Conservation (phyloP, 2,113 vertebrate genomes). For the Gorsachius goisagi region DNA sequence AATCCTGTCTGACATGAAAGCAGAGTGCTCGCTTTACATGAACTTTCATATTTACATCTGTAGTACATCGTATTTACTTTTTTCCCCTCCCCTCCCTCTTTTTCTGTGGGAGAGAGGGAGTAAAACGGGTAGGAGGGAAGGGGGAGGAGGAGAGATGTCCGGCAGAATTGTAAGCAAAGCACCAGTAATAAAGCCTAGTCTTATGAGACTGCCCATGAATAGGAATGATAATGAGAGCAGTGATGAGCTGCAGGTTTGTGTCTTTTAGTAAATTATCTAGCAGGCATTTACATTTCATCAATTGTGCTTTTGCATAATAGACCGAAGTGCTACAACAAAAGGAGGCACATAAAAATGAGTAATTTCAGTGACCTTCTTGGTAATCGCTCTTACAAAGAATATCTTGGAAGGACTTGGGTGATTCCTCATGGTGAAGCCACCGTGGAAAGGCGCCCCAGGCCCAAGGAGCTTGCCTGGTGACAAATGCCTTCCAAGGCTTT, state of each 20-base stretch:
- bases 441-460: background rate
- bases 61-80: conserved; percentile 54
- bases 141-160: conserved; percentile 28
- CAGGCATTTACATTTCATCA: conserved; percentile 59
- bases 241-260: conserved; percentile 52
- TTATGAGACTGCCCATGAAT: conserved; percentile 47
- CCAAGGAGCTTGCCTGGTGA: conserved; percentile 9
- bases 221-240: conserved; percentile 33
- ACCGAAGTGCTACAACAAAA: background rate
- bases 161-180: conserved; percentile 26
- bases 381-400: background rate
- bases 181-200: conserved; percentile 21
- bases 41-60: conserved; percentile 60
- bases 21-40: conserved; percentile 35
- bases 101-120: background rate
- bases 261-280: conserved; percentile 55
- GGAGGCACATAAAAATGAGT: conserved; percentile 40
- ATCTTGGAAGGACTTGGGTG: background rate
- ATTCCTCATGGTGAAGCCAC: conserved; percentile 9
- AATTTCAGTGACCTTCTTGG: conserved; percentile 36
- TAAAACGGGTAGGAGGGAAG: conserved; percentile 9
- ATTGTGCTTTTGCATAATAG: conserved; percentile 40
- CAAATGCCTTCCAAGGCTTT: conserved; percentile 55
- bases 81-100: background rate
- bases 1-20: conserved; percentile 61